These are phyloP conservation scores for Smittia sp. DNA, from an alignment of 2,888 invertebrate species.

Conservation along the genomic window DNA sequence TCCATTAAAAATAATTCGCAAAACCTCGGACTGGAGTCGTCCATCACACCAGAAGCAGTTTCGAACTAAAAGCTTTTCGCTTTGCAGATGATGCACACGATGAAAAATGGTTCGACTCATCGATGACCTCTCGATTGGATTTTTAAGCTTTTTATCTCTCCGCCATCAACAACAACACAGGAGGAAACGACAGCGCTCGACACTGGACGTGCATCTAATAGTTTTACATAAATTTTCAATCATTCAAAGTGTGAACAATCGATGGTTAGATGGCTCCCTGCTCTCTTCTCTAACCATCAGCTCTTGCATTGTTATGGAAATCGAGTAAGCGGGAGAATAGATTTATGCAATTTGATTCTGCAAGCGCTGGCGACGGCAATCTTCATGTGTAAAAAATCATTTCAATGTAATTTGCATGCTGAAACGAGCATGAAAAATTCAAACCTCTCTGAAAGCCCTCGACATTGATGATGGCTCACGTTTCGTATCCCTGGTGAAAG, in stretches of 20 bases:
- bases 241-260: slow-evolving; percentile 5
- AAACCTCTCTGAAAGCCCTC: background rate
- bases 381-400: background rate
- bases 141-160: slow-evolving; percentile 3
- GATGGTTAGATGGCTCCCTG: background rate
- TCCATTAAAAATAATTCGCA: slow-evolving; percentile 10
- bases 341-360: slow-evolving; percentile 4
- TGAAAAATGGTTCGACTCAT: background rate
- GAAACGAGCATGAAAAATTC: background rate
- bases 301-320: background rate
- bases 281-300: too few species aligned
- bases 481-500: background rate
- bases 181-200: background rate
- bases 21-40: background rate
- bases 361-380: background rate
- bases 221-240: slow-evolving; percentile 25
- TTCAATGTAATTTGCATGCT: slow-evolving; percentile 4
- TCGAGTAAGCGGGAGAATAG: background rate
- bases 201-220: slow-evolving; percentile 14
- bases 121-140: background rate
- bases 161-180: background rate
- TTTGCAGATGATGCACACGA: slow-evolving; percentile 14
- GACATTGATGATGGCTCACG: background rate
- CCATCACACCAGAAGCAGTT: background rate
- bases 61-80: background rate